Conservation (phyloP, 1,140 invertebrate genomes). For the Planococcus citri region DNA sequence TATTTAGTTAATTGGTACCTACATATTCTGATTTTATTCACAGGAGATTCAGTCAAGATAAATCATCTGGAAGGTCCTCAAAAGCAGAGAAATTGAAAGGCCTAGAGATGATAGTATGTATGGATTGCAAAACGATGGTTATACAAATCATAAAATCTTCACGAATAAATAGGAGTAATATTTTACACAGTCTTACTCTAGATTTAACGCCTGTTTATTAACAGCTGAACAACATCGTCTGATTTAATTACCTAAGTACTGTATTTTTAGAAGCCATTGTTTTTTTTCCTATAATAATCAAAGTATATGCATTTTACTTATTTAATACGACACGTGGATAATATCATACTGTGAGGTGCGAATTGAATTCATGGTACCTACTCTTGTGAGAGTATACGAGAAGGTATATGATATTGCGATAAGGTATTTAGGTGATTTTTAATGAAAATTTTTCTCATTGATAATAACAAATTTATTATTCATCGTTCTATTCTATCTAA, state of each 20-base stretch:
- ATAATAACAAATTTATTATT: too few relatives aligned
- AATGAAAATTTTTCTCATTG: too few relatives aligned
- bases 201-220: conserved; percentile 67
- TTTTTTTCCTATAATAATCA: background rate
- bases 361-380: too few relatives aligned
- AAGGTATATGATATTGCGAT: too few relatives aligned
- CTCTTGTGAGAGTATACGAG: too few relatives aligned
- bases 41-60: background rate
- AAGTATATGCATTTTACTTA: background rate
- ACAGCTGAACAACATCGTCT: conserved; percentile 12
- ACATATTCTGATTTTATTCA: background rate
- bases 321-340: background rate
- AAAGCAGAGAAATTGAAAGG: conserved; percentile 52
- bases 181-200: conserved; percentile 62
- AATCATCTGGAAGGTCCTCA: conserved; percentile 24
- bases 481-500: too few relatives aligned
- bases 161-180: conserved; percentile 60
- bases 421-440: too few relatives aligned
- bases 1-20: too few relatives aligned
- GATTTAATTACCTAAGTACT: too few relatives aligned
- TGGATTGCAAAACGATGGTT: conserved; percentile 88
- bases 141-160: conserved; percentile 82
- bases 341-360: too few relatives aligned
- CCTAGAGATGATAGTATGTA: conserved; percentile 75
- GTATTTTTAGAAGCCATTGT: background rate